Evolutionary conservation across 1,140 invertebrate species (phyloP).

Genomic region (Lepidostoma basale): DNA sequence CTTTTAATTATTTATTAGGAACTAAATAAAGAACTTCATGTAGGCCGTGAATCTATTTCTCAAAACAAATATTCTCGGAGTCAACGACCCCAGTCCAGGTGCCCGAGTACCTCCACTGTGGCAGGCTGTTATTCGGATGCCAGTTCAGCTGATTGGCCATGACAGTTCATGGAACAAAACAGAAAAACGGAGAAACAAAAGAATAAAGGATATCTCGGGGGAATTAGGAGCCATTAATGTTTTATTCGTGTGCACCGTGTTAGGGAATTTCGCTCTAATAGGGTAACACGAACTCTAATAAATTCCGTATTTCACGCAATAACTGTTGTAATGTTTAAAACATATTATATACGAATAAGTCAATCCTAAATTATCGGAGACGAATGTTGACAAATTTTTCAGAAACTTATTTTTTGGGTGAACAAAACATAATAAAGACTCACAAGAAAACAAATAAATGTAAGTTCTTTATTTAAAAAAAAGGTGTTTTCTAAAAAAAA

Average conservation of each 20-base stretch:
- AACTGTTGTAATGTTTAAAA: too few relatives aligned
- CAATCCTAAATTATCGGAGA: too few relatives aligned
- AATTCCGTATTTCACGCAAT: too few relatives aligned
- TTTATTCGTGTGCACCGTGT: conserved; percentile 6
- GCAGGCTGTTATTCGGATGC: conserved; percentile 43
- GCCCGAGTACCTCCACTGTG: conserved; percentile 6
- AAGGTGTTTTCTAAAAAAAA: too few relatives aligned
- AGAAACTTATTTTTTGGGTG: too few relatives aligned
- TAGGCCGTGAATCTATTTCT: background rate
- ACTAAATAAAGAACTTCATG: background rate
- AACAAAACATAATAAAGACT: too few relatives aligned
- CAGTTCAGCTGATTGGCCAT: conserved; percentile 43
- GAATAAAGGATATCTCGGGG: conserved; percentile 43
- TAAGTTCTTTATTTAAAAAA: too few relatives aligned
- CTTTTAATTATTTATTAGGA: background rate
- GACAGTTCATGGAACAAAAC: conserved; percentile 45
- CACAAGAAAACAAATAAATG: too few relatives aligned
- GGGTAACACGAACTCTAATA: too few relatives aligned
- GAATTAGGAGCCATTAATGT: conserved; percentile 29
- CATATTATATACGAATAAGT: too few relatives aligned
- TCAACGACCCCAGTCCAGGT: conserved; percentile 38
- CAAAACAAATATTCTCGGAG: background rate
- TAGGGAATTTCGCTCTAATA: too few relatives aligned
- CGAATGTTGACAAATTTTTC: too few relatives aligned
- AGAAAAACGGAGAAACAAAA: conserved; percentile 40